These are phyloP conservation scores for Schrankia costaestrigalis DNA, from an alignment of 2,888 invertebrate species.

Conservation along the genomic window DNA sequence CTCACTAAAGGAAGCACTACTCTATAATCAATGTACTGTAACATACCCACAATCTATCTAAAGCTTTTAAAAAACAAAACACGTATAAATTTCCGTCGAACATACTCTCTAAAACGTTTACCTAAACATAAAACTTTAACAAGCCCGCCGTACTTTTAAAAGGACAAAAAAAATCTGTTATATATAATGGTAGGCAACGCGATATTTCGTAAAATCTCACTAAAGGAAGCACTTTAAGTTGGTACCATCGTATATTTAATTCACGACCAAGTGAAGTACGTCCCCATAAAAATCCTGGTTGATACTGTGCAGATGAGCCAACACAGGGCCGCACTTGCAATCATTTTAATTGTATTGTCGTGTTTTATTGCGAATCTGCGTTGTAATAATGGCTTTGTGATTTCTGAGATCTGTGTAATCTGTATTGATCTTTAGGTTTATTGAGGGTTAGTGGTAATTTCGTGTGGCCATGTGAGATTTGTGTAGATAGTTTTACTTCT, in stretches of 20 bases:
- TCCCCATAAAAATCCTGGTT: slow-evolving; percentile 76
- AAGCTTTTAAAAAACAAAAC: too few species aligned
- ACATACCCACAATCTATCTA: too few species aligned
- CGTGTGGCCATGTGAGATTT: slow-evolving; percentile 16
- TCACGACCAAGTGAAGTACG: slow-evolving; percentile 71
- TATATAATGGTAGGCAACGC: slow-evolving; percentile 25
- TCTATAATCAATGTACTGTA: too few species aligned
- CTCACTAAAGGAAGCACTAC: slow-evolving; percentile 72
- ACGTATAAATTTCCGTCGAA: too few species aligned
- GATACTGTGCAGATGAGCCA: slow-evolving; percentile 78
- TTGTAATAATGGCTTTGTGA: slow-evolving; percentile 65
- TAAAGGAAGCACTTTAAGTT: slow-evolving; percentile 73
- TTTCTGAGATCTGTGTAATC: slow-evolving; percentile 47
- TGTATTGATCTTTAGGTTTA: slow-evolving; percentile 33
- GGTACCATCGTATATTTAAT: slow-evolving; percentile 75
- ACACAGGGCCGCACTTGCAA: slow-evolving; percentile 64
- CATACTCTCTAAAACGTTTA: too few species aligned
- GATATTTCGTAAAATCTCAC: slow-evolving; percentile 76
- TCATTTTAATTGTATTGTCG: slow-evolving; percentile 74
- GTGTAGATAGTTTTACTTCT: background rate
- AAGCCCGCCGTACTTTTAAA: too few species aligned
- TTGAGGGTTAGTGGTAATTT: slow-evolving; percentile 13
- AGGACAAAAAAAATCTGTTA: slow-evolving; percentile 17
- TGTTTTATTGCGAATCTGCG: slow-evolving; percentile 76
- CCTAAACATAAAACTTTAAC: too few species aligned